These are phyloP conservation scores for Platygyra sinensis DNA, from an alignment of 64 coral and sea anemone species.

Conservation along the genomic window DNA sequence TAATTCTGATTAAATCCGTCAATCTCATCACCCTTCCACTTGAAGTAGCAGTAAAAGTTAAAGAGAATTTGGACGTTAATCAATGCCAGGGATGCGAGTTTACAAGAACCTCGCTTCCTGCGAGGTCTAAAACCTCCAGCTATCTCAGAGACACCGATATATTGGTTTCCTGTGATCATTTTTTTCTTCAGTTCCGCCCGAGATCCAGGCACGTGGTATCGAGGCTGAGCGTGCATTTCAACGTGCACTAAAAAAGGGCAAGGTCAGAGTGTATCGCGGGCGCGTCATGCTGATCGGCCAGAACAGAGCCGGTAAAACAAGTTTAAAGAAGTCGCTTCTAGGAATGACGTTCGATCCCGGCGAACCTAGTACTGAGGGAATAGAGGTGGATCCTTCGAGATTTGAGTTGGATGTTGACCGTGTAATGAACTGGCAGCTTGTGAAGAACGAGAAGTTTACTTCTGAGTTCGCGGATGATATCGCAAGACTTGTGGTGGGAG, in stretches of 20 bases:
- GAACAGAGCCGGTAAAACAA: conserved; percentile 65
- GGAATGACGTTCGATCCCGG: conserved; percentile 46
- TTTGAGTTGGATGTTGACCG: conserved; percentile 48
- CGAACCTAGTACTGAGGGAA: conserved; percentile 53
- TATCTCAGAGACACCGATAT: not conserved
- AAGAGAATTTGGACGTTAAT: no score
- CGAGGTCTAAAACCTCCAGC: no score
- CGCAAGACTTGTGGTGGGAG: conserved; percentile 20
- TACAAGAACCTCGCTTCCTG: no score
- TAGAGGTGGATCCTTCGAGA: conserved; percentile 62
- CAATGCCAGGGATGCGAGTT: no score
- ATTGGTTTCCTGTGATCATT: not conserved
- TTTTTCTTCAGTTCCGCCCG: conserved; percentile 23
- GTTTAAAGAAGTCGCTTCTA: conserved; percentile 69
- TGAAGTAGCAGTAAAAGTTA: no score
- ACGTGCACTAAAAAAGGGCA: conserved; percentile 28
- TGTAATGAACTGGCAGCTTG: conserved; percentile 33
- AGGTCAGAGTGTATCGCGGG: conserved; percentile 26
- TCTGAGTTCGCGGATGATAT: conserved; percentile 55
- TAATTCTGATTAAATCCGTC: no score
- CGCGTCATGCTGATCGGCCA: conserved; percentile 53
- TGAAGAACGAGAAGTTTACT: conserved; percentile 35
- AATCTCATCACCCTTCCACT: no score
- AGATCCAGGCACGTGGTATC: conserved; percentile 46
- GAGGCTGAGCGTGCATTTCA: conserved; percentile 27